phyloP scores from a whole-genome alignment of 2,797 vertebrate genomes.

The Salmo trutta region DNA sequence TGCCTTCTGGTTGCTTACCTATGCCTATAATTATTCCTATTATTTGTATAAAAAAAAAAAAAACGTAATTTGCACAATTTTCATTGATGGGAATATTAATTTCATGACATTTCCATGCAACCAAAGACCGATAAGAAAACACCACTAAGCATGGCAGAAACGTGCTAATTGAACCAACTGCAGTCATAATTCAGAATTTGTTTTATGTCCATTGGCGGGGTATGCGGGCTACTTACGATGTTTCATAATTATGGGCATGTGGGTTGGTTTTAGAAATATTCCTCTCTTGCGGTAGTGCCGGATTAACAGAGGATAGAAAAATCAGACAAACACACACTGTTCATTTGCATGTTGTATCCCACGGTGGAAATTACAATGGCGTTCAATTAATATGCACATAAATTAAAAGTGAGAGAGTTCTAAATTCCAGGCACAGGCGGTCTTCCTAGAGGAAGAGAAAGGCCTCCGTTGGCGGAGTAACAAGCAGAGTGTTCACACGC shows the following conservation, averaged over 20 bases:
- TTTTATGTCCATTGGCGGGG: not conserved
- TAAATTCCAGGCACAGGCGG: slow-evolving; percentile 76
- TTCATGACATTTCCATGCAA: too few species aligned
- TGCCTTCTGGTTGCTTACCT: too few species aligned
- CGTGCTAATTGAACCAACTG: not conserved
- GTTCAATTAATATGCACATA: slow-evolving; percentile 84
- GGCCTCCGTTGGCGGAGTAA: slow-evolving; percentile 60
- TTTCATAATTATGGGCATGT: slow-evolving; percentile 25
- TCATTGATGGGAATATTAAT: too few species aligned
- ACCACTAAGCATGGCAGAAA: too few species aligned
- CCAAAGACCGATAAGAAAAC: too few species aligned
- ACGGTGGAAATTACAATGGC: slow-evolving; percentile 82
- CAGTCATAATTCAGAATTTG: not conserved
- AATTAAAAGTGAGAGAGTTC: slow-evolving; percentile 79
- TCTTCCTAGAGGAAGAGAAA: slow-evolving; percentile 64
- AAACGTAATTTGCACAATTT: too few species aligned
- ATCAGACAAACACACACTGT: slow-evolving; percentile 56
- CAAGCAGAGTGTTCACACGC: slow-evolving; percentile 77
- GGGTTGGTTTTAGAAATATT: slow-evolving; percentile 8
- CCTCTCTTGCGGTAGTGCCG: not conserved
- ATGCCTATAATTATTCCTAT: too few species aligned
- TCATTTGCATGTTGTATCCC: slow-evolving; percentile 81
- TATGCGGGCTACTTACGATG: not conserved
- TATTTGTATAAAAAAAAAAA: too few species aligned
- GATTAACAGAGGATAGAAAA: slow-evolving; percentile 16